Percentiles rank a stretch among this genome's conserved stretches.
Evolutionary conservation across 2,888 invertebrate species (phyloP).

Genomic region (Diloba caeruleocephala): DNA sequence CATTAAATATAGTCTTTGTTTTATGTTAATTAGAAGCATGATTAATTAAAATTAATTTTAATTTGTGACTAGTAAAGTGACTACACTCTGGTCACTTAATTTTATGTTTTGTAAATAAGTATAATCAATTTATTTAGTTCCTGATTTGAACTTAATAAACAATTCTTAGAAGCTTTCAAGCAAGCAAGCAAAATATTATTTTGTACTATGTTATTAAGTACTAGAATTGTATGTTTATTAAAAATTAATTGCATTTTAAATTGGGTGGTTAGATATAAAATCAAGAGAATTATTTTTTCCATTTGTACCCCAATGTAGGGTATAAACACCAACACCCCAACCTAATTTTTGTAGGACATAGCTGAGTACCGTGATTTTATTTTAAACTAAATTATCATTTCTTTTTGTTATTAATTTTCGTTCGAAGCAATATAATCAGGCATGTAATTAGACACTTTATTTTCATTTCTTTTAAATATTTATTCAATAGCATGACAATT

Average conservation of each 20-base stretch:
- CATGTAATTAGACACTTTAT: slow-evolving; percentile 55
- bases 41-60: slow-evolving; percentile 11
- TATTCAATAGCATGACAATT: slow-evolving; percentile 52
- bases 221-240: too few species aligned
- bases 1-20: not conserved
- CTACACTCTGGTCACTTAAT: slow-evolving; percentile 9
- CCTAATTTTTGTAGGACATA: slow-evolving; percentile 66
- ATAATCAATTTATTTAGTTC: too few species aligned
- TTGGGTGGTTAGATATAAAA: too few species aligned
- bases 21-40: slow-evolving; percentile 28
- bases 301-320: not conserved
- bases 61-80: slow-evolving; percentile 39
- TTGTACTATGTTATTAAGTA: too few species aligned
- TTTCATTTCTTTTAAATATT: slow-evolving; percentile 22
- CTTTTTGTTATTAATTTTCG: slow-evolving; percentile 47
- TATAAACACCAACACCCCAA: slow-evolving; percentile 66
- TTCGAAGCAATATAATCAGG: slow-evolving; percentile 55
- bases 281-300: too few species aligned
- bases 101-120: not conserved
- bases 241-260: too few species aligned
- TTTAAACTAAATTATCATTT: slow-evolving; percentile 47
- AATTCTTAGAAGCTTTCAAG: too few species aligned
- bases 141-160: too few species aligned
- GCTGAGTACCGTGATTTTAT: slow-evolving; percentile 62
- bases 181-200: too few species aligned